These are phyloP conservation scores for Drosophila siamana DNA, from an alignment of 2,888 invertebrate species.

Conservation along the genomic window DNA sequence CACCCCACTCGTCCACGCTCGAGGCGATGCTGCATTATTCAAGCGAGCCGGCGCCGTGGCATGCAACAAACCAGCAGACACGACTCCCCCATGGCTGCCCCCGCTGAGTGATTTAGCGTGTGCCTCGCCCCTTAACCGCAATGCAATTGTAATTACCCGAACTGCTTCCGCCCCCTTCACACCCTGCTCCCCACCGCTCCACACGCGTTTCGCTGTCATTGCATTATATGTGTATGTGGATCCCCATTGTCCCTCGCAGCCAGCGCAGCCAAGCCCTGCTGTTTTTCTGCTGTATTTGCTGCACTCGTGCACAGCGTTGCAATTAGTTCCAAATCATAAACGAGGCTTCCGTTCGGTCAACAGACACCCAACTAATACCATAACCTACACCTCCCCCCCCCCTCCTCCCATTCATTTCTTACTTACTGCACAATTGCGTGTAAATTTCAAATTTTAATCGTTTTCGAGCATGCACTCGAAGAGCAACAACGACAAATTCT, in stretches of 20 bases:
- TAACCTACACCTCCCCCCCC: neutral
- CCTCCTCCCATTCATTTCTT: neutral
- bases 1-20: conserved; percentile 7
- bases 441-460: conserved; percentile 78
- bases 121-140: conserved; percentile 73
- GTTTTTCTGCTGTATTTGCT: conserved; percentile 55
- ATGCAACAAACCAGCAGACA: conserved; percentile 33
- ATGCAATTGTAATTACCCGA: conserved; percentile 80
- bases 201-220: neutral
- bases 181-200: neutral
- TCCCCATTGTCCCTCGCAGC: neutral
- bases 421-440: conserved; percentile 64
- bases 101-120: conserved; percentile 75
- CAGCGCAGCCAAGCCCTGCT: conserved; percentile 23
- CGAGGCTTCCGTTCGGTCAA: conserved; percentile 68
- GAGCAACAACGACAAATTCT: no score
- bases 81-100: conserved; percentile 25
- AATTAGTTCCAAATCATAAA: conserved; percentile 81
- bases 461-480: conserved; percentile 64
- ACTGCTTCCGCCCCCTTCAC: conserved; percentile 62
- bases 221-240: neutral
- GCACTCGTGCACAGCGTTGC: conserved; percentile 64
- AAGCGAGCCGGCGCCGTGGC: conserved; percentile 48
- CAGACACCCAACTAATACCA: conserved; percentile 1
- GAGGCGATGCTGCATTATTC: conserved; percentile 68